Evolutionary conservation across 2,113 vertebrate genomes (phyloP).

Genomic region (Muntiacus reevesi): DNA sequence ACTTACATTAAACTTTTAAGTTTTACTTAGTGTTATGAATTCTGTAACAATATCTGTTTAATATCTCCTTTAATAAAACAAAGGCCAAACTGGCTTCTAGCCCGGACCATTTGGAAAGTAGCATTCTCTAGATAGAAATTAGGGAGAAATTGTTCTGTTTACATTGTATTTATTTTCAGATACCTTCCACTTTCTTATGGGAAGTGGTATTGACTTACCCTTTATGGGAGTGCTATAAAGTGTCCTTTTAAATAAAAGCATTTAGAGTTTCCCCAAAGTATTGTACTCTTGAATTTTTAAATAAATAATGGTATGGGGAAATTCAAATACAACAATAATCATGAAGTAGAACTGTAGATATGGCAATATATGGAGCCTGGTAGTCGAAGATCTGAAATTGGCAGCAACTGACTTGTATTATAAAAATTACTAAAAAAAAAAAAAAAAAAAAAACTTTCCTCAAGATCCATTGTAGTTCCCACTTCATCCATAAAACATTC

Average conservation of each 20-base stretch:
- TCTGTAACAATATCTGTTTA: background rate
- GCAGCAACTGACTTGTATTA: background rate
- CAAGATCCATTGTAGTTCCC: background rate
- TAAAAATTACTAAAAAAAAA: background rate
- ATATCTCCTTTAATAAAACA: background rate
- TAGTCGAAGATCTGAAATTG: background rate
- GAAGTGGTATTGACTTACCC: background rate
- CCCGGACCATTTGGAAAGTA: background rate
- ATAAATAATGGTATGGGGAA: background rate
- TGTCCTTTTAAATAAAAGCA: background rate
- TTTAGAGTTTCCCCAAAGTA: background rate
- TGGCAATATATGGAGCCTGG: background rate
- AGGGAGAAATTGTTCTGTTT: background rate
- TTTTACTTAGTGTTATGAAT: background rate
- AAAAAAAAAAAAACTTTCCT: background rate
- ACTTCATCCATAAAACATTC: background rate
- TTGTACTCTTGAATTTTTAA: background rate
- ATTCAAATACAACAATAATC: background rate
- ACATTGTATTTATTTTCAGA: conserved; percentile 16
- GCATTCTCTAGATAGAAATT: background rate
- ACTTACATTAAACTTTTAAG: background rate
- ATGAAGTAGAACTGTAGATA: background rate
- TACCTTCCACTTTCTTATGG: background rate
- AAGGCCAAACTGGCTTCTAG: background rate
- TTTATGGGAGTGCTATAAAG: background rate